Evolutionary conservation across 2,113 vertebrate genomes (phyloP), one percentile per base, ranked within the genome.

Genomic region (Glaucidium brasilianum): DNA sequence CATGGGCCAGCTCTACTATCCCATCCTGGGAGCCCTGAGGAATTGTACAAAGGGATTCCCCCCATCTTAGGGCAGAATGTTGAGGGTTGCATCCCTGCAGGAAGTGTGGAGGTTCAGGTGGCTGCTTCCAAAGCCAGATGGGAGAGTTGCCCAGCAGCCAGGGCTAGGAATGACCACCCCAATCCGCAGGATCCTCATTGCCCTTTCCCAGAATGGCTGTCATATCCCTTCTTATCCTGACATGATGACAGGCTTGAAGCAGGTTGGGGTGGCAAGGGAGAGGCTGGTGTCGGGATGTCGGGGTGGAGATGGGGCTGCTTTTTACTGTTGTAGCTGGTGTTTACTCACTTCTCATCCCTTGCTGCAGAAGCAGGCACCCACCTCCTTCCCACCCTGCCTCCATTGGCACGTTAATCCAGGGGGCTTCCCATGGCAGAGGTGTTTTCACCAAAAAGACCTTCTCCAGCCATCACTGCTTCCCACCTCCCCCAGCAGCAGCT

Each of bases 271-370:
- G 32, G 52, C 26, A 68, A 43, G 34, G 50, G n/a, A 63, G 50
- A 78, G 69, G n/a, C 67, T 72, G 72, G 59, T 5, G 7, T 34
- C 37, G 50, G 29, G 37, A 15, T 25, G 32, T 67, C 3, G 5
- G 43, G 23, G 16, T 83, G 71, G 27, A 19, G 27, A 69, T 26
- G 50, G 37, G 62, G 39, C 55, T 95, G 86, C 10, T 72, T 88
- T 93, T 92, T 87, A 78, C 80, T 93, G 55, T 92, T 93, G 17
- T 75, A 92, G 77, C 72, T 82, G 78, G 60, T 4, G 6, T 92
- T 92, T 67, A 96, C 88, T 85, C 92, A 92, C 85, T 78, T 34
- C 85, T 56, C 43, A 85, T 72, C 52, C 80, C 85, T 62, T 14
- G 23, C 85, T 90, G 73, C 83, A 94, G 88, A 85, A 93, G 41